Evolutionary conservation across 2,113 vertebrate genomes (phyloP).

Genomic region (Dasyprocta punctata): DNA sequence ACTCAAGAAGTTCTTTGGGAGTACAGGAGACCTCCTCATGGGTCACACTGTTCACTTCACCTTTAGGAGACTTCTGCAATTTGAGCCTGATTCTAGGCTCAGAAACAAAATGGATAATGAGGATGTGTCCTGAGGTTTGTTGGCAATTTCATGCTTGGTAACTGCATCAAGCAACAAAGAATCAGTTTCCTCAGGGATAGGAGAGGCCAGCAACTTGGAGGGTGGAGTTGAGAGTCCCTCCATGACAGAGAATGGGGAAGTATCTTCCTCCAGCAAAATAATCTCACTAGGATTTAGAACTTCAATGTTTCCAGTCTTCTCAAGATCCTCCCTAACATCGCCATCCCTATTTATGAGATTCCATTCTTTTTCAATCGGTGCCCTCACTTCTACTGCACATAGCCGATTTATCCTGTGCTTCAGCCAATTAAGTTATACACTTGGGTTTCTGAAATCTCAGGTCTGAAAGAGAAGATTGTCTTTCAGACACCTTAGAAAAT

Average conservation of each 20-base stretch:
- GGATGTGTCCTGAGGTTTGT: neutral
- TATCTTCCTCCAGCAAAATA: neutral
- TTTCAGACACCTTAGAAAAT: neutral
- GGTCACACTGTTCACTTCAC: neutral
- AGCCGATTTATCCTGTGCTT: neutral
- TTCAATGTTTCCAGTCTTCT: neutral
- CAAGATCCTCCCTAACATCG: neutral
- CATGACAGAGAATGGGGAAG: neutral
- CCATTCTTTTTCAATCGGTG: neutral
- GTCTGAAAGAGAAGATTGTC: neutral
- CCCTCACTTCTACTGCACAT: neutral
- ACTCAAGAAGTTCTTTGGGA: neutral
- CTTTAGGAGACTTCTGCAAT: neutral
- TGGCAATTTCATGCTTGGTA: neutral
- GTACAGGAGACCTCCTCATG: neutral
- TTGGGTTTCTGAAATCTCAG: neutral
- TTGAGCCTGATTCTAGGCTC: neutral
- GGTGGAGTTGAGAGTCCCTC: neutral
- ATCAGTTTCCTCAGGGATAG: neutral
- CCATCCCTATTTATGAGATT: neutral
- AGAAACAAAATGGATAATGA: neutral
- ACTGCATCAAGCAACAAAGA: neutral
- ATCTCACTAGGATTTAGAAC: neutral
- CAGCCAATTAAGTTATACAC: neutral
- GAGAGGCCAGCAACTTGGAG: neutral